Percentiles rank a stretch among this genome's conserved stretches.
Conservation (phyloP, 2,113 vertebrate genomes). For the Dasypus novemcinctus region DNA sequence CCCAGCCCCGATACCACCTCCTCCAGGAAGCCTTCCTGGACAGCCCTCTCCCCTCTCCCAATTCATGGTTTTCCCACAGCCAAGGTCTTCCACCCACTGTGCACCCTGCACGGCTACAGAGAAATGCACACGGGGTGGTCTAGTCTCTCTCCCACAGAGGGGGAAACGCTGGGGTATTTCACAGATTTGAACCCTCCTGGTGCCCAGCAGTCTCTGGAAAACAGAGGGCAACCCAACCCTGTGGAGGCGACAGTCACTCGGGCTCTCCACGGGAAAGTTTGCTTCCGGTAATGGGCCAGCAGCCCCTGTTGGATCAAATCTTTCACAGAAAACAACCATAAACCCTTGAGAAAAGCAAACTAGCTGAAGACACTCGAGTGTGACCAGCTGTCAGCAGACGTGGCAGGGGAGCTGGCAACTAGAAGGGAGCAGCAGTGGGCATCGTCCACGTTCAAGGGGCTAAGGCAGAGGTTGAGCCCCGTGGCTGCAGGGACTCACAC, state of each 20-base stretch:
- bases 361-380: not conserved
- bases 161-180: not conserved
- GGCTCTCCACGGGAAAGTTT: not conserved
- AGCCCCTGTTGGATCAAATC: rapidly evolving
- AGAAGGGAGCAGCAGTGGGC: not conserved
- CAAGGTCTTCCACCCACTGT: rapidly evolving
- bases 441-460: too few species aligned
- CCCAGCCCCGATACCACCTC: not conserved
- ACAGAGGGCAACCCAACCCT: not conserved
- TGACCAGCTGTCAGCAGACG: rapidly evolving
- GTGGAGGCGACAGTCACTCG: too few species aligned
- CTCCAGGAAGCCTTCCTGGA: not conserved
- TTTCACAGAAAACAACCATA: not conserved
- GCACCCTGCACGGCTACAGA: not conserved
- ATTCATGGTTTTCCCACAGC: not conserved
- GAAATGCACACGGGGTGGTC: not conserved
- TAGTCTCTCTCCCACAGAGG: not conserved
- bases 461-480: too few species aligned
- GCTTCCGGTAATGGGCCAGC: not conserved
- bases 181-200: not conserved
- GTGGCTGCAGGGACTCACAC: not conserved
- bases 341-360: not conserved
- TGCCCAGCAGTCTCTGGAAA: not conserved
- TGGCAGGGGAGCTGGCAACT: rapidly evolving
- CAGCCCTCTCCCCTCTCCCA: not conserved